Evolutionary conservation across 2,797 vertebrate species (phyloP), one percentile per base, ranked within the genome.

Genomic region (Enteromius thamalakanensis): DNA sequence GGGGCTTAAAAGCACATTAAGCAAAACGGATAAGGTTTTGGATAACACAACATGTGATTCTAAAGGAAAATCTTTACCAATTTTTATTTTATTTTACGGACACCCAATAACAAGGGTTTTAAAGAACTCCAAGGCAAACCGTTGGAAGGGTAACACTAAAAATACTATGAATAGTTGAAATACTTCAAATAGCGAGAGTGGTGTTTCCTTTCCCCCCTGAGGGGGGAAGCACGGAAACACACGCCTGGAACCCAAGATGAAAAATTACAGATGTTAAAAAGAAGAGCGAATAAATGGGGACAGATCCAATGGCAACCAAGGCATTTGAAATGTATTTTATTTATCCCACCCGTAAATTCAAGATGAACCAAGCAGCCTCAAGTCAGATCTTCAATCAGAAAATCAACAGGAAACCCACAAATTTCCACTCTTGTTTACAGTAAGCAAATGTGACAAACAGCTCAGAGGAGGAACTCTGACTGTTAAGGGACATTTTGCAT

Each of bases 161-260:
- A 77, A 88, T 79, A 84, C 76, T 83, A 77, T 15, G 26, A 68
- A 86, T 90, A 70, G 84, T 70, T 88, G 68, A 84, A 71, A 87
- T 87, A 58, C 23, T 78, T 84, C 15, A 64, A 78, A 87, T 88
- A 82, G 88, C 79, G 81, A 77, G 86, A 85, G 83, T 53, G 62
- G 82, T 71, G 29, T 82, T 85, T 55, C 55, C 79, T 11, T 85
- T 76, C 42, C 37, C 26, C 65, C 37, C 60, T 21, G 15, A 81
- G 83, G 74, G 74, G 58, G 69, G 67, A 79, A 11, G 71, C 74
- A 67, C 77, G 19, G 34, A 79, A 87, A 58, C 49, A 72, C 78
- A 37, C 26, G n/a, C 23, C 80, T 71, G 83, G 87, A 87, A 88
- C 69, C 82, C 64, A 64, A 87, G 70, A 76, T 34, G 19, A 29